Base-by-base conservation (phyloP, 2,888 invertebrate species). In the Poecilus cupreus region DNA sequence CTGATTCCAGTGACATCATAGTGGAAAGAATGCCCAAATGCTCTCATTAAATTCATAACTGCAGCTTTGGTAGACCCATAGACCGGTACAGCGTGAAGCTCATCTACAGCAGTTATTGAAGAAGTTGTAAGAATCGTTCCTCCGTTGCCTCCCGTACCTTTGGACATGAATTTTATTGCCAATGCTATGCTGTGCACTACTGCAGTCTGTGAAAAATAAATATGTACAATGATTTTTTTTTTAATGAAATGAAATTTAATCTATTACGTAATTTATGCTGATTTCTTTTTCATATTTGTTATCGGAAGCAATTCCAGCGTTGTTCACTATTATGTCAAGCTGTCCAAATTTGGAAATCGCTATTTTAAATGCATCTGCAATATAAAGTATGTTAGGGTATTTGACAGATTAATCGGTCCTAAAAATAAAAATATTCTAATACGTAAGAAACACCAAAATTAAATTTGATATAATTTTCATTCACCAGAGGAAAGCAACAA, bases 291-390 rank as follows among this genome's bases (percentile, higher is more conserved):
- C 83, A 83, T 84, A 85, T 10, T 80, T 60, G 1, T 74, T 57
- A 49, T 85, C 85, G 54, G 84, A 82, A 22, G 83, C 46, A 32
- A 85, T 84, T 20, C 85, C 85, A 10, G 85, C 85, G 60, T 85
- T 85, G 64, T 85, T 85, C 3, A 85, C 82, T 0, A 95, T 93
- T 83, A 95, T 93, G 86, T 94, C 94, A 84, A 94, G 88, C 51
- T 92, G 90, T 76, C 93, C 94, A 85, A 93, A 94, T 77, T 91
- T 91, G 49, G 92, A 91, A 84, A 93, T 90, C 6, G 94, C 93
- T 87, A 92, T 92, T 87, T 93, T 92, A 86, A 94, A 94, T 13
- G 94, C 93, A 88, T 93, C 94, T 93, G 89, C 32, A 89, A 90
- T 80, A 18, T n/a, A n/a, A n/a, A n/a, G n/a, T n/a, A n/a, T n/a